Conservation (phyloP, 1,140 invertebrate species). For the Centruroides vittatus region DNA sequence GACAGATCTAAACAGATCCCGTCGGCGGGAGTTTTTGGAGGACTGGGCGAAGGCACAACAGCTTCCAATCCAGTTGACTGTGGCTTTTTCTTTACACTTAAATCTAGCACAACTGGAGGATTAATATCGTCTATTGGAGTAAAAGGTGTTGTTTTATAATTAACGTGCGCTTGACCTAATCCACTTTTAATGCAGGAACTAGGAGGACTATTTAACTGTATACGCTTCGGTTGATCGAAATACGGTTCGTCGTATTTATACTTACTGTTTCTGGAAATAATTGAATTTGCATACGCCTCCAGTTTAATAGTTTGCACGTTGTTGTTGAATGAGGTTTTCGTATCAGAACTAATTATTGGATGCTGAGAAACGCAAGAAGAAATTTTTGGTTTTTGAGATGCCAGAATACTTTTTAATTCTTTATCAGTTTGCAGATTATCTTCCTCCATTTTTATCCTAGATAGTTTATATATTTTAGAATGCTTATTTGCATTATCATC, state of each 20-base stretch:
- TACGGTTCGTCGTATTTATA: constrained; percentile 5
- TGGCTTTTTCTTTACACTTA: constrained; percentile 13
- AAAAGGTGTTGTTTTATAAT: constrained; percentile 3
- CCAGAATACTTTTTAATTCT: background rate
- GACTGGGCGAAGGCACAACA: background rate
- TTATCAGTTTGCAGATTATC: constrained; percentile 4
- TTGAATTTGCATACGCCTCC: background rate
- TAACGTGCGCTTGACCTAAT: constrained; percentile 5
- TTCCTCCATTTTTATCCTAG: no score
- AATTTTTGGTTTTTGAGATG: constrained; percentile 3
- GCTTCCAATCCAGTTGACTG: background rate
- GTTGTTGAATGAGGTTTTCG: background rate
- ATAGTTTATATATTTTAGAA: no score
- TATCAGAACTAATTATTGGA: constrained; percentile 2
- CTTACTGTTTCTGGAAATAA: constrained; percentile 3
- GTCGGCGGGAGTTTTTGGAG: constrained; percentile 5
- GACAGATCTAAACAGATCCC: constrained; percentile 14
- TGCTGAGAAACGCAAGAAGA: constrained; percentile 1
- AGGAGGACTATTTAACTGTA: background rate
- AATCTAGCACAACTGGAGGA: constrained; percentile 10
- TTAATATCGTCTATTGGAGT: no score
- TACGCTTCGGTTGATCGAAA: constrained; percentile 9
- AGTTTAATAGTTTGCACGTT: background rate
- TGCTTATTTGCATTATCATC: no score
- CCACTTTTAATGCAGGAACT: constrained; percentile 3